phyloP scores from a whole-genome alignment of 2,113 vertebrate species.

The Myotis brandtii region DNA sequence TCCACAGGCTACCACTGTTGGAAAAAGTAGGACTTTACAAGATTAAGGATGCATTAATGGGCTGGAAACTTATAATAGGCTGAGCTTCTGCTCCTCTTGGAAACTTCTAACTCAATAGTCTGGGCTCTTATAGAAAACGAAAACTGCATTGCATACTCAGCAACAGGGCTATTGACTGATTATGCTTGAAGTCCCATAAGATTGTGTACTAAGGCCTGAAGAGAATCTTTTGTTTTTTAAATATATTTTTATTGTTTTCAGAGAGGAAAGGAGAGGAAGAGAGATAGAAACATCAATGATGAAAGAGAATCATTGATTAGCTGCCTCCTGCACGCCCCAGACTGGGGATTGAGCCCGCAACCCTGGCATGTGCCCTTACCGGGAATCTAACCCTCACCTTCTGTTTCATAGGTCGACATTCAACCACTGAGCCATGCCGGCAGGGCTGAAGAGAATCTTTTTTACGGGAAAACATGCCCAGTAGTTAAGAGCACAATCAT shows the following conservation, averaged over 20 bases:
- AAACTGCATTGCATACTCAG: neutral
- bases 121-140: neutral
- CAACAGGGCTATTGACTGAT: neutral
- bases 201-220: neutral
- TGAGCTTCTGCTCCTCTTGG: slow-evolving; percentile 7
- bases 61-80: neutral
- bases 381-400: too few relatives aligned
- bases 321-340: too few relatives aligned
- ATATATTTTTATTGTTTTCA: too few relatives aligned
- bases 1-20: neutral
- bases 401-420: too few relatives aligned
- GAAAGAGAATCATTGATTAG: too few relatives aligned
- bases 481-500: neutral
- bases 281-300: too few relatives aligned
- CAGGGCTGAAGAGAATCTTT: neutral
- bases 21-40: slow-evolving; percentile 35
- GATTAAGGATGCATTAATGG: neutral
- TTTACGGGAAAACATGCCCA: neutral
- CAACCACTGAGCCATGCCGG: too few relatives aligned
- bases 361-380: too few relatives aligned
- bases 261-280: too few relatives aligned
- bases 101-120: slow-evolving; percentile 1
- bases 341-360: too few relatives aligned
- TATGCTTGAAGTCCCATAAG: neutral
- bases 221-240: neutral